Conservation (phyloP, 2,113 vertebrate genomes). For the Corapipo altera region DNA sequence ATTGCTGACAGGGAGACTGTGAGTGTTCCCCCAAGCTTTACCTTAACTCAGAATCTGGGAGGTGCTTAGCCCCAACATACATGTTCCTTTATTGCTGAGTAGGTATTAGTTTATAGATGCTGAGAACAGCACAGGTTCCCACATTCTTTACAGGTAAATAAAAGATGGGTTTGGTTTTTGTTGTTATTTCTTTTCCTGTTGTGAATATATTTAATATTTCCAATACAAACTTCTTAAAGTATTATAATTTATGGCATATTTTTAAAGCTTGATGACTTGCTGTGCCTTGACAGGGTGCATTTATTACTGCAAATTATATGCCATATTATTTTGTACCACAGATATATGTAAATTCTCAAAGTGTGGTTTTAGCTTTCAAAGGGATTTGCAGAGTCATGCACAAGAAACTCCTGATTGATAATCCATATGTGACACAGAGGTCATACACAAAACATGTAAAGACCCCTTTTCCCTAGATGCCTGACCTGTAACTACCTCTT, state of each 20-base stretch:
- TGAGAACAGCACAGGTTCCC: neutral
- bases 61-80: neutral
- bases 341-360: neutral
- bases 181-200: neutral
- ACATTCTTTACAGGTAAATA: neutral
- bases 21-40: neutral
- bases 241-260: neutral
- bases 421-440: neutral
- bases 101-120: neutral
- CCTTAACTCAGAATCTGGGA: neutral
- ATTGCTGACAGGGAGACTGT: neutral
- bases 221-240: neutral
- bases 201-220: neutral
- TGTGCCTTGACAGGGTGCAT: neutral
- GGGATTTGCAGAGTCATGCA: neutral
- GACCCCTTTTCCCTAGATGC: neutral
- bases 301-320: neutral
- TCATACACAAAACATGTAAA: neutral
- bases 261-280: neutral
- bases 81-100: neutral
- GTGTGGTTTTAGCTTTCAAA: neutral
- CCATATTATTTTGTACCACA: neutral
- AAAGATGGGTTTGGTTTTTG: neutral
- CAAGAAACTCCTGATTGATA: neutral
- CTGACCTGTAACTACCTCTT: neutral